Conservation (phyloP, 1,140 invertebrate genomes). For the Lasioglossum baleicum region DNA sequence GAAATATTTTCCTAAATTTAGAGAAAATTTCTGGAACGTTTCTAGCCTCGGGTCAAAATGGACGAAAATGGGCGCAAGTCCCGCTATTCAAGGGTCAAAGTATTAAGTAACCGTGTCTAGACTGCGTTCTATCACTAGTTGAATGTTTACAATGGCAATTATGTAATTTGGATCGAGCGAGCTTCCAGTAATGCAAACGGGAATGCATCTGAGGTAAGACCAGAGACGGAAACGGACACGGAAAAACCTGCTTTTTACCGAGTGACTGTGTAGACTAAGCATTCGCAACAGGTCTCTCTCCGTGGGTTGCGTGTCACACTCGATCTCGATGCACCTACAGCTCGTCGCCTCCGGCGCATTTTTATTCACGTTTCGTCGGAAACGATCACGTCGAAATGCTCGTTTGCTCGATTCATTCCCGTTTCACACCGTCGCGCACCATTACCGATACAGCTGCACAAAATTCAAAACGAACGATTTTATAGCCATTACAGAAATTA, state of each 20-base stretch:
- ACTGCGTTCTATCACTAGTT: no score
- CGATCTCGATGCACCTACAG: not conserved
- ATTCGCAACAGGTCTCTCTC: conserved; percentile 27
- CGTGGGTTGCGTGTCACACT: not conserved
- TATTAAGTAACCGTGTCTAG: no score
- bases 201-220: conserved; percentile 25
- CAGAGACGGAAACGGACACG: conserved; percentile 47
- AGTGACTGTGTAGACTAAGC: conserved; percentile 25
- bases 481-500: no score
- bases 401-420: not conserved
- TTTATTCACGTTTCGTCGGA: conserved; percentile 4
- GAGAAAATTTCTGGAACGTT: no score
- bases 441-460: no score
- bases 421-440: not conserved
- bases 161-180: not conserved
- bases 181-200: not conserved
- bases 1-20: no score
- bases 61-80: no score
- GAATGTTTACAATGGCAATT: not conserved
- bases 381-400: not conserved
- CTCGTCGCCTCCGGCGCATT: not conserved
- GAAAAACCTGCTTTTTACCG: conserved; percentile 54
- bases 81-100: no score
- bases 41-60: no score
- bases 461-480: no score